A percentile compares a stretch with the other conserved stretches of the same genome.
These are phyloP conservation scores for Halictus ligatus DNA, from an alignment of 2,888 invertebrate genomes.

Conservation along the genomic window DNA sequence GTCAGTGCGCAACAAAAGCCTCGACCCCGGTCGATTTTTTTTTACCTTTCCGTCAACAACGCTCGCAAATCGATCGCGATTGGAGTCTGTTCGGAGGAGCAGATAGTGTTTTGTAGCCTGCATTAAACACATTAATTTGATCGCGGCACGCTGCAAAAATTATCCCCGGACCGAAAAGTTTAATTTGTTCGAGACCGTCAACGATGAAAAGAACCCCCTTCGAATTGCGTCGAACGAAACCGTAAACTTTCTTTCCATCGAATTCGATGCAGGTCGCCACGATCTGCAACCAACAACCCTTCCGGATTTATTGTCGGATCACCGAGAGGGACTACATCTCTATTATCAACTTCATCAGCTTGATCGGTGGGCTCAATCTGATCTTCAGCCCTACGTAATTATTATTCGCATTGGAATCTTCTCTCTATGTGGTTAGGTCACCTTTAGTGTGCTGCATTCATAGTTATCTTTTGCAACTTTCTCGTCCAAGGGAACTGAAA, in stretches of 20 bases:
- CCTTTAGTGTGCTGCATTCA: too few species aligned
- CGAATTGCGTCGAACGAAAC: background rate
- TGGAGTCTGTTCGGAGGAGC: background rate
- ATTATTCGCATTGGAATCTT: background rate
- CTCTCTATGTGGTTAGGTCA: background rate
- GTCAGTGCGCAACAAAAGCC: constrained; percentile 17
- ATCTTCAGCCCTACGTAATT: constrained; percentile 68
- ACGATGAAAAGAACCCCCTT: background rate
- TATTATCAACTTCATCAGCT: constrained; percentile 69
- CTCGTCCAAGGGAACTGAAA: too few species aligned
- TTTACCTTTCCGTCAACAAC: background rate
- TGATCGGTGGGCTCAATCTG: constrained; percentile 69
- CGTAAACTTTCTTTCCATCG: background rate
- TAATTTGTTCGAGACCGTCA: background rate
- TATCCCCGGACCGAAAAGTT: background rate
- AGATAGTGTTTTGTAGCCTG: background rate
- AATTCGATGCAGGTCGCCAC: constrained; percentile 56
- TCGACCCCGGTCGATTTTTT: background rate
- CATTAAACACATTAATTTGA: constrained; percentile 9
- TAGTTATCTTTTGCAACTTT: too few species aligned
- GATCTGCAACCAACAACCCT: constrained; percentile 64
- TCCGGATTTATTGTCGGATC: constrained; percentile 73
- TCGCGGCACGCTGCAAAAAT: background rate
- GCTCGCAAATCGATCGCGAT: constrained; percentile 4
- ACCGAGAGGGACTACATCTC: constrained; percentile 66